These are phyloP conservation scores for Leptatherina wallacei DNA, from an alignment of 2,797 vertebrate species.

Conservation along the genomic window DNA sequence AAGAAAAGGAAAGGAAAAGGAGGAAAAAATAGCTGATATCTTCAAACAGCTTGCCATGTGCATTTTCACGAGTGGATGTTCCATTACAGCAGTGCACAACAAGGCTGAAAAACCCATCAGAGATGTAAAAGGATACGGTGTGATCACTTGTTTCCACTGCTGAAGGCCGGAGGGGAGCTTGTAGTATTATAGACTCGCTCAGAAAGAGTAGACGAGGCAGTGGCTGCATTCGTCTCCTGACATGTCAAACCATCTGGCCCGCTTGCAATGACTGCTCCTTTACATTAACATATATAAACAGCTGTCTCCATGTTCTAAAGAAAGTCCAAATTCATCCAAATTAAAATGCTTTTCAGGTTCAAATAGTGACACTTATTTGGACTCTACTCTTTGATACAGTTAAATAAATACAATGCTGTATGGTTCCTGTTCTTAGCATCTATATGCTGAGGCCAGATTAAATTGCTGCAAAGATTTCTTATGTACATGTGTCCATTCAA, in stretches of 20 bases:
- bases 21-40: slow-evolving; percentile 57
- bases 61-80: slow-evolving; percentile 69
- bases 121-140: slow-evolving; percentile 73
- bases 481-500: not conserved
- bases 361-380: no score
- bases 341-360: not conserved
- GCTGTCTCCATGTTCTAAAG: not conserved
- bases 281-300: not conserved
- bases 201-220: slow-evolving; percentile 38
- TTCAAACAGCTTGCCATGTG: slow-evolving; percentile 67
- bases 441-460: no score
- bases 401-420: no score
- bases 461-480: no score
- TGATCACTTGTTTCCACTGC: slow-evolving; percentile 80
- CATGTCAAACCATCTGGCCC: slow-evolving; percentile 12
- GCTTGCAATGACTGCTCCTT: not conserved
- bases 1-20: slow-evolving; percentile 2
- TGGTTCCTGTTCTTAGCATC: not conserved
- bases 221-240: slow-evolving; percentile 29
- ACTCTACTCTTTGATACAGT: no score
- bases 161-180: slow-evolving; percentile 61
- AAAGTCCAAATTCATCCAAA: not conserved
- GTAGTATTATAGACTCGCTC: slow-evolving; percentile 58
- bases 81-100: slow-evolving; percentile 73
- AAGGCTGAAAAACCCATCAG: slow-evolving; percentile 76